Percentiles rank a stretch among this genome's conserved stretches.
Evolutionary conservation across 1,140 invertebrate species (phyloP).

Genomic region (Diorhabda sublineata): DNA sequence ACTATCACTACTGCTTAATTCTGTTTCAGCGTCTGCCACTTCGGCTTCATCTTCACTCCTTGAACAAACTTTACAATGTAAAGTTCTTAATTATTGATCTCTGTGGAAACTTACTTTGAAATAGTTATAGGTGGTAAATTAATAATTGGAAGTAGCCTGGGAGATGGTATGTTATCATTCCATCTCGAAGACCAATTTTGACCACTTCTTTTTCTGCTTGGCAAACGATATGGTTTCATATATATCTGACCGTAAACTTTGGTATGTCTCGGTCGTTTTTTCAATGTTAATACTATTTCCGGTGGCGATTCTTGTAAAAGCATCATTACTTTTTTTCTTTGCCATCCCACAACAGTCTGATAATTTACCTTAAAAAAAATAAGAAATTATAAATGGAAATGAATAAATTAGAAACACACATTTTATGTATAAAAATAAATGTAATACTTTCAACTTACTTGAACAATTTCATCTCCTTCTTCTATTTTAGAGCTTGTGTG

Average conservation of each 20-base stretch:
- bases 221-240: slow-evolving; percentile 71
- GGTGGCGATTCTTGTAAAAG: slow-evolving; percentile 73
- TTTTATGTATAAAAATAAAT: slow-evolving; percentile 13
- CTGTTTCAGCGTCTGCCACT: slow-evolving; percentile 35
- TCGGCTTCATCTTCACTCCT: slow-evolving; percentile 37
- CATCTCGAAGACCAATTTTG: slow-evolving; percentile 58
- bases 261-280: slow-evolving; percentile 78
- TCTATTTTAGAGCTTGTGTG: slow-evolving; percentile 86
- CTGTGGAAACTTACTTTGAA: slow-evolving; percentile 49
- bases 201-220: slow-evolving; percentile 67
- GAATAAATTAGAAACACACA: not conserved
- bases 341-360: slow-evolving; percentile 89
- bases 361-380: slow-evolving; percentile 69
- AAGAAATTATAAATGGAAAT: slow-evolving; percentile 3
- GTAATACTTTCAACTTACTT: slow-evolving; percentile 51
- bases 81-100: slow-evolving; percentile 7
- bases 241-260: slow-evolving; percentile 81
- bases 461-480: slow-evolving; percentile 89
- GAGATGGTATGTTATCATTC: slow-evolving; percentile 63
- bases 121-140: slow-evolving; percentile 58
- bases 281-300: slow-evolving; percentile 77
- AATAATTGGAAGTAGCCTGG: slow-evolving; percentile 61
- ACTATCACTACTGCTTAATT: slow-evolving; percentile 40
- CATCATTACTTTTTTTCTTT: slow-evolving; percentile 73
- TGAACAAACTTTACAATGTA: slow-evolving; percentile 24